These are phyloP conservation scores for Mesoclemmys tuberculata DNA, from an alignment of 2,113 vertebrate genomes.

Conservation along the genomic window DNA sequence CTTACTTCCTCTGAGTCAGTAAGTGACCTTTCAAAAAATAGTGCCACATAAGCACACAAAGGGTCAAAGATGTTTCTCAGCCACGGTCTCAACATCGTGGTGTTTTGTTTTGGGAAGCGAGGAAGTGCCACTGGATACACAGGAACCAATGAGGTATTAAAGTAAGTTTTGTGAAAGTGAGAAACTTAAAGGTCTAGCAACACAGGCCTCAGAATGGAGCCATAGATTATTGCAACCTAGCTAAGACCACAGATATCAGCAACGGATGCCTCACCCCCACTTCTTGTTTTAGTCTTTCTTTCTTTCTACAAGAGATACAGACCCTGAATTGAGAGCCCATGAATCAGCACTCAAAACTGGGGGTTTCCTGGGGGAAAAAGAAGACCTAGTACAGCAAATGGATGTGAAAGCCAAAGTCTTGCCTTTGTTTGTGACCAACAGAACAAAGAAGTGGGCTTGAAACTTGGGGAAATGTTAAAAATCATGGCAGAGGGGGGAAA, in stretches of 20 bases:
- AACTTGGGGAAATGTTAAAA: conserved; percentile 1
- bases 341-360: not conserved
- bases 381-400: not conserved
- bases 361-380: not conserved
- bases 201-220: not conserved
- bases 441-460: not conserved
- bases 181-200: not conserved
- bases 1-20: not conserved
- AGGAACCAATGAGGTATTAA: rapidly evolving
- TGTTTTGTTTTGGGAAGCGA: not conserved
- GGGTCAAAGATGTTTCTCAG: not conserved
- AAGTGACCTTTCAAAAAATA: not conserved
- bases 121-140: not conserved
- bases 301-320: not conserved
- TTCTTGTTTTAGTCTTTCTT: not conserved
- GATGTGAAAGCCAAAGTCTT: not conserved
- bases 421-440: not conserved
- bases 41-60: not conserved
- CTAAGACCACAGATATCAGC: not conserved
- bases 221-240: not conserved
- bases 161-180: not conserved
- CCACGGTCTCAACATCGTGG: too few species aligned
- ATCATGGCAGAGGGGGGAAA: not conserved
- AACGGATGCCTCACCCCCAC: not conserved
- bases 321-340: not conserved